These are phyloP conservation scores for Synodontis membranacea DNA, from an alignment of 2,113 vertebrate species.

Conservation along the genomic window DNA sequence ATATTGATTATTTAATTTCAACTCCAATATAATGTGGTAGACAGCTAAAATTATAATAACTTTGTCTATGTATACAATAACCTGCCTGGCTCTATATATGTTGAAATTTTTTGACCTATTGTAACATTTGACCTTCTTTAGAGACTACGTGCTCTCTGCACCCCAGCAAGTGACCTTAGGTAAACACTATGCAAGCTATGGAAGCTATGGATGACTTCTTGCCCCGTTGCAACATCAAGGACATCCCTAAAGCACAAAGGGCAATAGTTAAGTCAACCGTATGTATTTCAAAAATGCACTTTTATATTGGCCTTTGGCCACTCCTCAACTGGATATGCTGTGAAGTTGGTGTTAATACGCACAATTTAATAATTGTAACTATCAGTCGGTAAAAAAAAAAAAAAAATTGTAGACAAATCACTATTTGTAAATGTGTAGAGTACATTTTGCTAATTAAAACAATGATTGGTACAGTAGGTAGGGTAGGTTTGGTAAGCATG, in stretches of 20 bases:
- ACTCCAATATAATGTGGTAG: background rate
- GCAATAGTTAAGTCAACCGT: background rate
- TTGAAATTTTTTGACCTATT: background rate
- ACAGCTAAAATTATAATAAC: background rate
- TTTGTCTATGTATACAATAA: background rate
- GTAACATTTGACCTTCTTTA: constrained; percentile 47
- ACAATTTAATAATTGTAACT: background rate
- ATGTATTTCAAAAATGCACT: constrained; percentile 15
- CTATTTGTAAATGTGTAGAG: constrained; percentile 15
- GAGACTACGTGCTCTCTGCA: constrained; percentile 69
- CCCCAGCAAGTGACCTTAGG: constrained; percentile 67
- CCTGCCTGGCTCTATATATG: background rate
- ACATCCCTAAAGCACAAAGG: constrained; percentile 12
- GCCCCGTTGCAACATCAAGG: background rate
- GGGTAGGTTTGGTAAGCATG: background rate
- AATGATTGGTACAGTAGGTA: too few relatives aligned
- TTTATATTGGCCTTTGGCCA: background rate
- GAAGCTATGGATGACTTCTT: background rate
- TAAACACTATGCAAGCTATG: constrained; percentile 45
- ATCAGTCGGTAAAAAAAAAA: background rate
- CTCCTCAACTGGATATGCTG: background rate
- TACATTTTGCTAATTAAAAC: background rate
- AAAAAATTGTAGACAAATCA: background rate
- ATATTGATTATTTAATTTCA: background rate
- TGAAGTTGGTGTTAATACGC: background rate